Conservation (phyloP, 1,140 invertebrate genomes). For the Bombus polaris region DNA sequence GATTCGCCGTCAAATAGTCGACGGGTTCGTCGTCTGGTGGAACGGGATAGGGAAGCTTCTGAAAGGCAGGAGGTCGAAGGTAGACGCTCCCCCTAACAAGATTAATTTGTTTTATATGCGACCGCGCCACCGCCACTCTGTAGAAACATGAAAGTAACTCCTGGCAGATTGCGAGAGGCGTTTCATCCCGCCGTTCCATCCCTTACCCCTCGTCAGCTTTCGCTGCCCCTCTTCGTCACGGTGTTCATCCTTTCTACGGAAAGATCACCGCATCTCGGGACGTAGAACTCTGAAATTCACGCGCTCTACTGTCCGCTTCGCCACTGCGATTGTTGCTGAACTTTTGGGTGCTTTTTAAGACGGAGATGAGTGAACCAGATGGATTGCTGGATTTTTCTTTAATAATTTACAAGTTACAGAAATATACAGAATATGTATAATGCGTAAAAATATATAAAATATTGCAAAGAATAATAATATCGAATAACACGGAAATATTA, state of each 20-base stretch:
- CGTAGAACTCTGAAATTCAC: slow-evolving; percentile 20
- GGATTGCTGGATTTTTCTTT: background rate
- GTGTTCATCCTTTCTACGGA: slow-evolving; percentile 45
- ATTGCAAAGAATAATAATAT: too few species aligned
- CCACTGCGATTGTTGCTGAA: slow-evolving; percentile 7
- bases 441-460: too few species aligned
- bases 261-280: slow-evolving; percentile 10
- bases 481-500: too few species aligned
- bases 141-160: slow-evolving; percentile 75
- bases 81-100: slow-evolving; percentile 76
- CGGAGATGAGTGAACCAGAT: too few species aligned
- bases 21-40: slow-evolving; percentile 10
- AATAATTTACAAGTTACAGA: background rate
- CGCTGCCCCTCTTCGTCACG: slow-evolving; percentile 49
- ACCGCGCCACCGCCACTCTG: slow-evolving; percentile 73
- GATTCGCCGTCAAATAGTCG: slow-evolving; percentile 59
- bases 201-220: background rate
- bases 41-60: slow-evolving; percentile 49
- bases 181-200: slow-evolving; percentile 62
- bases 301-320: background rate
- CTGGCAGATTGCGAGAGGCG: slow-evolving; percentile 75
- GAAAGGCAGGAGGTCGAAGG: slow-evolving; percentile 70
- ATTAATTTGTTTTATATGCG: slow-evolving; percentile 81
- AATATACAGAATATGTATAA: too few species aligned
- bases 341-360: slow-evolving; percentile 1